These are phyloP conservation scores for Calliopum simillimum DNA, from an alignment of 2,888 invertebrate species.

Conservation along the genomic window DNA sequence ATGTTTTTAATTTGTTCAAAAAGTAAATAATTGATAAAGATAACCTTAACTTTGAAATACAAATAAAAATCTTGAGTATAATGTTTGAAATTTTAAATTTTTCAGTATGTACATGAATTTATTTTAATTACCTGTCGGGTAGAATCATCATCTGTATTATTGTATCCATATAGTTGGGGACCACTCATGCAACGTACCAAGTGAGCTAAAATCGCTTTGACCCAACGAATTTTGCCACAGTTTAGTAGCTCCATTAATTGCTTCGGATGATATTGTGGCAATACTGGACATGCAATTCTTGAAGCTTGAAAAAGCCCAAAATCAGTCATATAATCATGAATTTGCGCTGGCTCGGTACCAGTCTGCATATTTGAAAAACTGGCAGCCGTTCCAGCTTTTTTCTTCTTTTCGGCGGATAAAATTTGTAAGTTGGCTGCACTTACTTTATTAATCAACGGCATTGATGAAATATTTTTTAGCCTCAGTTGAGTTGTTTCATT, in stretches of 20 bases:
- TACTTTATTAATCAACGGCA: slow-evolving; percentile 84
- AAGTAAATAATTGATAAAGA: no score
- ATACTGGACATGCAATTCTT: slow-evolving; percentile 94
- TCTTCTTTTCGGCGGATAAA: slow-evolving; percentile 78
- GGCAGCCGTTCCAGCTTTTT: slow-evolving; percentile 68
- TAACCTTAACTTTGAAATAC: no score
- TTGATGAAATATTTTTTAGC: slow-evolving; percentile 79
- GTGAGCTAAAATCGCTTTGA: slow-evolving; percentile 97
- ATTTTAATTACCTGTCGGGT: slow-evolving; percentile 69
- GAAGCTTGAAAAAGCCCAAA: slow-evolving; percentile 97
- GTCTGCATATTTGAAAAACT: slow-evolving; percentile 56
- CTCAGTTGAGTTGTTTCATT: slow-evolving; percentile 77
- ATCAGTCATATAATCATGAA: slow-evolving; percentile 86
- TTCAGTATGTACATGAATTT: neutral
- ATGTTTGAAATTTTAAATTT: no score
- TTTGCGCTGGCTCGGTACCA: slow-evolving; percentile 59
- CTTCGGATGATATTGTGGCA: slow-evolving; percentile 99
- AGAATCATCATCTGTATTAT: slow-evolving; percentile 72
- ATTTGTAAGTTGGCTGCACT: slow-evolving; percentile 87
- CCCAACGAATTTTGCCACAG: slow-evolving; percentile 97
- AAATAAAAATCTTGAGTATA: no score
- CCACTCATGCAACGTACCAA: slow-evolving; percentile 85
- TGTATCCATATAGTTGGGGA: slow-evolving; percentile 69
- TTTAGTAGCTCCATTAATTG: slow-evolving; percentile 98
- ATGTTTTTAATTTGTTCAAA: no score